phyloP scores from a whole-genome alignment of 2,113 vertebrate species.

The Trematocara nigrifrons region DNA sequence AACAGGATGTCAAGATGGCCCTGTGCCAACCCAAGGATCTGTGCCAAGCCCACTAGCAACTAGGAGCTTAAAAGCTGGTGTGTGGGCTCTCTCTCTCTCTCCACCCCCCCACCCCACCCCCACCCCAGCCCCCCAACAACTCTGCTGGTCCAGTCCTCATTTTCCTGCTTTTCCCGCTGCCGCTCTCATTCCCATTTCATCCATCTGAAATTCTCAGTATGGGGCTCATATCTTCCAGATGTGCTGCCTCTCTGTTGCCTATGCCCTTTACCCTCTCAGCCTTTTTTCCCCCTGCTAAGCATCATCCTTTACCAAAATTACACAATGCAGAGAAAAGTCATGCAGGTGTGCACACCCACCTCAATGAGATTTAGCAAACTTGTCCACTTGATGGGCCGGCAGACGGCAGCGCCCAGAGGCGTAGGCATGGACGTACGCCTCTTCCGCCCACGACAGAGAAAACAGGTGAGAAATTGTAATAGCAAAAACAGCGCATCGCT shows the following conservation, averaged over 20 bases:
- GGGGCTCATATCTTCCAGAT: slow-evolving; percentile 17
- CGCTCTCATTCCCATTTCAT: slow-evolving; percentile 12
- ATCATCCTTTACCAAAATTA: background rate
- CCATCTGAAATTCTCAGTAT: background rate
- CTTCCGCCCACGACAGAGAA: slow-evolving; percentile 21
- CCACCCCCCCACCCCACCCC: accelerated
- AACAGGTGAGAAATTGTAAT: slow-evolving; percentile 42
- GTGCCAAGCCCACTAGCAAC: slow-evolving; percentile 53
- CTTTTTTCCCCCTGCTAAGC: background rate
- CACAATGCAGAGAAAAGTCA: background rate
- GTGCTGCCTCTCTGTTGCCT: background rate
- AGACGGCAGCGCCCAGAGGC: slow-evolving; percentile 23
- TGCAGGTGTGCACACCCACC: slow-evolving; percentile 12
- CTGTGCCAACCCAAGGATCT: slow-evolving; percentile 54
- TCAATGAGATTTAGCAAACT: background rate
- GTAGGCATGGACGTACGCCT: slow-evolving; percentile 1
- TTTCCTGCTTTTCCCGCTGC: slow-evolving; percentile 5
- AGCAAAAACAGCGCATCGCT: slow-evolving; percentile 16
- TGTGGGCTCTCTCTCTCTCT: background rate
- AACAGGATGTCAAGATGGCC: slow-evolving; percentile 69
- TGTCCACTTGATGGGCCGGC: background rate
- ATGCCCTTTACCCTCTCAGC: background rate
- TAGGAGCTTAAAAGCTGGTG: slow-evolving; percentile 44
- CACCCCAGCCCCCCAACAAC: background rate
- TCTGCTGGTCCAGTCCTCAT: slow-evolving; percentile 15